Percentiles rank a stretch among this genome's conserved stretches.
Evolutionary conservation across 2,888 invertebrate genomes (phyloP).

Genomic region (Cheilosia pagana): DNA sequence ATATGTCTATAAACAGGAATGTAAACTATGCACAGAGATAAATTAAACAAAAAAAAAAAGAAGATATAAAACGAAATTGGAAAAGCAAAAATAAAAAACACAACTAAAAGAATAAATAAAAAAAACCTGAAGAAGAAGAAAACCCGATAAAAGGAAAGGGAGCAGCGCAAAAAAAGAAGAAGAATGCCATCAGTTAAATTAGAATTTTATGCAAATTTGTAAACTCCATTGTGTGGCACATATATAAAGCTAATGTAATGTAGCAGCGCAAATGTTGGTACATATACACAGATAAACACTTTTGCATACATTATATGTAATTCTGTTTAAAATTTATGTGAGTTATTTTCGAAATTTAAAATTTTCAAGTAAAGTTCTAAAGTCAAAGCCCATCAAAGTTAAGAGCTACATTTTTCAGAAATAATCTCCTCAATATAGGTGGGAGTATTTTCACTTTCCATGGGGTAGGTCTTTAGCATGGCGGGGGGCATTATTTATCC

Average conservation of each 20-base stretch:
- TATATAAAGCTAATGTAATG: constrained; percentile 20
- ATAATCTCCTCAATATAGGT: background rate
- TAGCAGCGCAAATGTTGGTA: constrained; percentile 4
- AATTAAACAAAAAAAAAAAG: constrained; percentile 37
- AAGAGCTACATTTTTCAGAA: background rate
- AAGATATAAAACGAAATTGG: constrained; percentile 54
- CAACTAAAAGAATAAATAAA: constrained; percentile 8
- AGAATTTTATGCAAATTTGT: constrained; percentile 74
- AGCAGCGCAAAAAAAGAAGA: constrained; percentile 12
- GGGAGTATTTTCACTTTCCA: background rate
- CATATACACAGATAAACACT: background rate
- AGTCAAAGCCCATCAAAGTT: background rate
- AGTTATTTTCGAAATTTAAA: constrained; percentile 8
- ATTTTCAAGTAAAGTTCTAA: background rate
- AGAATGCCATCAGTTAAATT: constrained; percentile 69
- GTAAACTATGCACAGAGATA: constrained; percentile 46
- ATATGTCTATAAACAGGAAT: constrained; percentile 4
- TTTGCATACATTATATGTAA: constrained; percentile 1
- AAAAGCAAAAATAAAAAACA: constrained; percentile 30
- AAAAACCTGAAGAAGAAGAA: constrained; percentile 13
- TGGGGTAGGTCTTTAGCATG: background rate
- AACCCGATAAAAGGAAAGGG: constrained; percentile 18
- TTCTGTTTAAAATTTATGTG: background rate
- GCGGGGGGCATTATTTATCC: too few relatives aligned
- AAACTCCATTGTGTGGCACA: constrained; percentile 51